Evolutionary conservation across 2,888 invertebrate species (phyloP).

Genomic region (Nycteola revayana): DNA sequence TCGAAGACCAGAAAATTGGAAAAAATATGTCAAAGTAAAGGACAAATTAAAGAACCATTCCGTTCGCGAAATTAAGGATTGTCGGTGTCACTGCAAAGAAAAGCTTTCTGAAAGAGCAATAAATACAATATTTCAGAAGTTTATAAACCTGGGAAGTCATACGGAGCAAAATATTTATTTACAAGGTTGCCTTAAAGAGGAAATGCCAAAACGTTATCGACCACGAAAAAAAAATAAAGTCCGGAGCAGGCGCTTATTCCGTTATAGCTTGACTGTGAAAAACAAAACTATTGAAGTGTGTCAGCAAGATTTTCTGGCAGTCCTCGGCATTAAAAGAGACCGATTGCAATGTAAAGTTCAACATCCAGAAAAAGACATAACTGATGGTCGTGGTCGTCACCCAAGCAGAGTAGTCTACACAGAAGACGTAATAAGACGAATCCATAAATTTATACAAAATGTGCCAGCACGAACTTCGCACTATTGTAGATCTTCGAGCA

Average conservation of each 20-base stretch:
- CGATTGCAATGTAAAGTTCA: slow-evolving; percentile 2
- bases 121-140: background rate
- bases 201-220: background rate
- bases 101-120: background rate
- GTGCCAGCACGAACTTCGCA: slow-evolving; percentile 4
- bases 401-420: background rate
- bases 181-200: slow-evolving; percentile 1
- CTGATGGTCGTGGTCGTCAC: slow-evolving; percentile 1
- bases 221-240: background rate
- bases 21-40: background rate
- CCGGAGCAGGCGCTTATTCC: slow-evolving; percentile 1
- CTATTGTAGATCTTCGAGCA: slow-evolving; percentile 3
- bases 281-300: background rate
- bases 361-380: slow-evolving; percentile 2
- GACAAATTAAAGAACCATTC: no score
- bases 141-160: slow-evolving; percentile 1
- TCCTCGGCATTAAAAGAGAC: slow-evolving; percentile 4
- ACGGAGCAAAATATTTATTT: slow-evolving; percentile 2
- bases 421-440: background rate
- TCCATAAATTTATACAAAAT: slow-evolving; percentile 4
- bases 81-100: slow-evolving; percentile 1
- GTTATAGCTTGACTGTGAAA: background rate
- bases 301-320: slow-evolving; percentile 1
- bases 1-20: no score
- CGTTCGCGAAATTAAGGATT: background rate